These are phyloP conservation scores for Meteorus cinctellus DNA, from an alignment of 2,888 invertebrate species.

Conservation along the genomic window DNA sequence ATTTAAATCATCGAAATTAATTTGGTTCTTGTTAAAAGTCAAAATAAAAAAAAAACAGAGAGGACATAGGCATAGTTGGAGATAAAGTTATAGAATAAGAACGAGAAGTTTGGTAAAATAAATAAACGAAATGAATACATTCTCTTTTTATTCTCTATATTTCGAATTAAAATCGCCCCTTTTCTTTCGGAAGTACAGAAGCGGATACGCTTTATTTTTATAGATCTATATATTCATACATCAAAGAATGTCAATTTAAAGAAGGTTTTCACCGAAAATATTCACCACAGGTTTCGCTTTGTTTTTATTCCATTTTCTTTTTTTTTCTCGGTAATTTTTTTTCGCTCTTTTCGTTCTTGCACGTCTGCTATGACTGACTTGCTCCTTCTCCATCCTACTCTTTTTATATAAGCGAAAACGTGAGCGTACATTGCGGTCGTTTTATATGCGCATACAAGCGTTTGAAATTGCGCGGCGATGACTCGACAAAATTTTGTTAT, in stretches of 20 bases:
- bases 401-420: background rate
- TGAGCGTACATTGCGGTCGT: background rate
- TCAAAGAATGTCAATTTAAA: background rate
- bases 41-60: background rate
- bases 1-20: too few species aligned
- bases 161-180: background rate
- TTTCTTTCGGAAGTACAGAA: background rate
- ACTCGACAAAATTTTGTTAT: conserved; percentile 16
- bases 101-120: too few species aligned
- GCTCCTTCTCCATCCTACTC: background rate
- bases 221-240: background rate
- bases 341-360: background rate
- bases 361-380: background rate
- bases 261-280: background rate
- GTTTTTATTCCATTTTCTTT: background rate
- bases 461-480: conserved; percentile 16
- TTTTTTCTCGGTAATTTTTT: background rate
- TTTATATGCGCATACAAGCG: background rate
- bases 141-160: background rate
- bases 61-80: too few species aligned
- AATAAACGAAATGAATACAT: background rate
- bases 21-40: background rate
- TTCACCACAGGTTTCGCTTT: background rate
- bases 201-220: background rate
- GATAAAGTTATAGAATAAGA: too few species aligned